Conservation (phyloP, 2,888 invertebrate genomes). For the Hylaea fasciaria region DNA sequence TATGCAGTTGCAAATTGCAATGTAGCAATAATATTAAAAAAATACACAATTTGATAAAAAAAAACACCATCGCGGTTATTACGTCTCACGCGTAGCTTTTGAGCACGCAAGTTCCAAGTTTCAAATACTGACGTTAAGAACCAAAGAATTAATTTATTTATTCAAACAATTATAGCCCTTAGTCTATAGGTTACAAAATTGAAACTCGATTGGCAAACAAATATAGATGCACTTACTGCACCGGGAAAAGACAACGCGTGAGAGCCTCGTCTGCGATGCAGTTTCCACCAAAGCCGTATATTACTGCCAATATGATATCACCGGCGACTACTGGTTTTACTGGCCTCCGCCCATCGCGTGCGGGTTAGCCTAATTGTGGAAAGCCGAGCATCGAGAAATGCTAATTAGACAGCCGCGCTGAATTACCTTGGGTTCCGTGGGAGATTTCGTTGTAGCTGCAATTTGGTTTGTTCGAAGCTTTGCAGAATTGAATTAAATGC, state of each 20-base stretch:
- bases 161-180: slow-evolving; percentile 1
- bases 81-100: slow-evolving; percentile 43
- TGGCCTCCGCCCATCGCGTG: slow-evolving; percentile 64
- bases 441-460: slow-evolving; percentile 37
- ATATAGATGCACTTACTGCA: slow-evolving; percentile 7
- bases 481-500: slow-evolving; percentile 28
- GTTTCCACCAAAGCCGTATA: slow-evolving; percentile 54
- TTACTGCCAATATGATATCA: slow-evolving; percentile 70
- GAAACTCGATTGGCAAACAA: slow-evolving; percentile 2
- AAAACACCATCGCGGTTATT: slow-evolving; percentile 30
- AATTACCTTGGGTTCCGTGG: slow-evolving; percentile 41
- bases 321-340: slow-evolving; percentile 77
- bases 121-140: slow-evolving; percentile 7
- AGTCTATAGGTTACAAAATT: background rate
- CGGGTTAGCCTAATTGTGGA: slow-evolving; percentile 76
- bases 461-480: slow-evolving; percentile 44
- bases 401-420: slow-evolving; percentile 65
- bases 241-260: slow-evolving; percentile 54
- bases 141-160: background rate
- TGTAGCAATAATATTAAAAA: slow-evolving; percentile 8
- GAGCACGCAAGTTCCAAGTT: slow-evolving; percentile 54
- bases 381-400: slow-evolving; percentile 72
- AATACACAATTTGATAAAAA: slow-evolving; percentile 41
- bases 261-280: slow-evolving; percentile 49
- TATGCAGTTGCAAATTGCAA: background rate